A percentile compares a stretch with the other conserved stretches of the same genome.
Conservation (phyloP, 2,113 vertebrate genomes). For the Solea solea region DNA sequence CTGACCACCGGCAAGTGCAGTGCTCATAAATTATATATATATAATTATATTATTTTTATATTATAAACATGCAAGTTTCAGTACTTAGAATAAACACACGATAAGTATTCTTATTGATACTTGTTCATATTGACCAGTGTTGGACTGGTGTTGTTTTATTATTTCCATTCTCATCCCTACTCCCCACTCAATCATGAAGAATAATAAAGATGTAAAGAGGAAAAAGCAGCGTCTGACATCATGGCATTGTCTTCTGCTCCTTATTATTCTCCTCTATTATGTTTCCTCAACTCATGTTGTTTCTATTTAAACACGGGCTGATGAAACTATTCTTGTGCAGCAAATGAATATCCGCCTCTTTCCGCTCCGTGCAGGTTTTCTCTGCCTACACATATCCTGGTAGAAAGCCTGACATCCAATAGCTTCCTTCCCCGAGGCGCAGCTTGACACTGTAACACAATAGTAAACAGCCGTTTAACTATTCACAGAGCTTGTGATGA, state of each 20-base stretch:
- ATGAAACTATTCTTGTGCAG: constrained; percentile 27
- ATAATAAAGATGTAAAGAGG: too few species aligned
- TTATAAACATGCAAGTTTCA: too few species aligned
- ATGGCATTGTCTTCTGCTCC: neutral
- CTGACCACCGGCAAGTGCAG: too few species aligned
- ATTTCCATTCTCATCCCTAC: too few species aligned
- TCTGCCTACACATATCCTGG: constrained; percentile 55
- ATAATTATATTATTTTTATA: too few species aligned
- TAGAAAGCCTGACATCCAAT: constrained; percentile 33
- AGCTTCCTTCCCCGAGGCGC: constrained; percentile 50
- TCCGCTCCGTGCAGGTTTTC: constrained; percentile 25
- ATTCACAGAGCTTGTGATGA: constrained; percentile 20
- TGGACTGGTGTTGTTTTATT: too few species aligned
- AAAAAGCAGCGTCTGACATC: neutral
- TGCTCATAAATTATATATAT: too few species aligned
- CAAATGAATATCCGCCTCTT: constrained; percentile 33
- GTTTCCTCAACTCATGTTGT: neutral
- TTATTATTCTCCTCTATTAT: neutral
- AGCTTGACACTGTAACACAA: constrained; percentile 8
- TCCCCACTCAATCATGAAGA: too few species aligned
- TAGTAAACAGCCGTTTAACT: constrained; percentile 30
- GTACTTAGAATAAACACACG: too few species aligned
- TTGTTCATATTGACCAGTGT: too few species aligned
- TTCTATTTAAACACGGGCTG: neutral
- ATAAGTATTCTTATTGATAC: too few species aligned